Evolutionary conservation across 2,797 vertebrate genomes (phyloP).

Genomic region (Propithecus deckenii): DNA sequence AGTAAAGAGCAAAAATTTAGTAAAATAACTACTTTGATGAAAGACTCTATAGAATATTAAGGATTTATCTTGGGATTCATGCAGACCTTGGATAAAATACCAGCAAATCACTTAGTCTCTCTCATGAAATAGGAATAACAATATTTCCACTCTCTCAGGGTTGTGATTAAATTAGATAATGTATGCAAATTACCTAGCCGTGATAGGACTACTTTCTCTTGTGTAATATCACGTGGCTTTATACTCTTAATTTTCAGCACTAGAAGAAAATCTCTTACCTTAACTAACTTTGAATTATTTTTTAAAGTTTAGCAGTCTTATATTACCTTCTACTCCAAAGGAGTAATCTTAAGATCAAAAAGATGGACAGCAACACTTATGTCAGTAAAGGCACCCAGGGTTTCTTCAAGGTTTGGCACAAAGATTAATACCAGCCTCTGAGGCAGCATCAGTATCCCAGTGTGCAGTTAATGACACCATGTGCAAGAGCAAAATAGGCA

Average conservation of each 20-base stretch:
- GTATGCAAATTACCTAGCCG: background rate
- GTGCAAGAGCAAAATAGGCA: constrained; percentile 16
- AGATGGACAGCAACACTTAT: constrained; percentile 45
- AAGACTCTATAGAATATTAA: background rate
- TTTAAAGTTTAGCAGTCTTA: background rate
- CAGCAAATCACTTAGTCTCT: background rate
- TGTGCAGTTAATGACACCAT: constrained; percentile 11
- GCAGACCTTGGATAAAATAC: background rate
- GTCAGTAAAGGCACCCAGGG: background rate
- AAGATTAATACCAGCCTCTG: constrained; percentile 53
- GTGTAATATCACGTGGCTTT: background rate
- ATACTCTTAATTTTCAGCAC: constrained; percentile 40
- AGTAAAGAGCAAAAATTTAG: constrained; percentile 14
- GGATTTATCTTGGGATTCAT: background rate
- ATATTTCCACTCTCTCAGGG: background rate
- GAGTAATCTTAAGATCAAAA: constrained; percentile 44
- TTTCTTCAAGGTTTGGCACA: constrained; percentile 26
- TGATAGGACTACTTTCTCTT: background rate
- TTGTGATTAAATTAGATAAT: constrained; percentile 35
- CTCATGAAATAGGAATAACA: background rate
- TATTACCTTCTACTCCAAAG: constrained; percentile 27
- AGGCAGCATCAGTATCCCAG: background rate
- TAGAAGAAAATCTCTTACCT: background rate
- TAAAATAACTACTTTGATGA: background rate
- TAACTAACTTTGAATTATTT: background rate